Conservation (phyloP, 2,113 vertebrate species). For the Paramisgurnus dabryanus region DNA sequence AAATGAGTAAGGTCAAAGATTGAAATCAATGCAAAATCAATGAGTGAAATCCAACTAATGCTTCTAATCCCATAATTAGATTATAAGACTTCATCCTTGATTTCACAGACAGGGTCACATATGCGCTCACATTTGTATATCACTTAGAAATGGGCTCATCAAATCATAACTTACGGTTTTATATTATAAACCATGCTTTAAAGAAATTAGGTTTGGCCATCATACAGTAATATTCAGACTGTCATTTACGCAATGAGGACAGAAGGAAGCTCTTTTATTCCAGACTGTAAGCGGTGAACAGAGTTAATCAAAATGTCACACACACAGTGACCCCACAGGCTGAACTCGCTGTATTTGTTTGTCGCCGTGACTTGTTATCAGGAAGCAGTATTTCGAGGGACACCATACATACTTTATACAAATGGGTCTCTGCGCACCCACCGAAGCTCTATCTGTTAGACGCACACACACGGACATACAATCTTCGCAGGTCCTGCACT, state of each 20-base stretch:
- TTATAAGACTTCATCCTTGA: no score
- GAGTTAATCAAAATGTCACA: slow-evolving; percentile 32
- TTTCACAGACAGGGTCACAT: no score
- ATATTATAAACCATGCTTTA: neutral
- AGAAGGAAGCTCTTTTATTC: slow-evolving; percentile 10
- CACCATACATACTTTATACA: slow-evolving; percentile 44
- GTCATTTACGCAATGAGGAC: neutral
- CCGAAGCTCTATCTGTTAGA: slow-evolving; percentile 29
- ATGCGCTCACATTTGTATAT: neutral
- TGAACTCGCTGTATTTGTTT: slow-evolving; percentile 31
- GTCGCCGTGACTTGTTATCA: slow-evolving; percentile 26
- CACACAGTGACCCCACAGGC: slow-evolving; percentile 26
- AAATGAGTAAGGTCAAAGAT: no score
- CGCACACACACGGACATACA: slow-evolving; percentile 25
- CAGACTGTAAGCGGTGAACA: neutral
- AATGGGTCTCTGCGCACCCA: slow-evolving; percentile 35
- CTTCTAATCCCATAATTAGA: no score
- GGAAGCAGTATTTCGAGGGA: slow-evolving; percentile 25
- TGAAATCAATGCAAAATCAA: no score
- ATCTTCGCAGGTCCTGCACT: slow-evolving; percentile 19
- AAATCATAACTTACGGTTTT: neutral
- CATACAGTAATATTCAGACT: neutral
- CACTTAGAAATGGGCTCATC: neutral
- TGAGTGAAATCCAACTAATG: no score
- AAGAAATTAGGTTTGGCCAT: neutral